Percentiles rank a stretch among this genome's conserved stretches.
phyloP scores from a whole-genome alignment of 1,140 invertebrate species.

The Anastatus disparis region DNA sequence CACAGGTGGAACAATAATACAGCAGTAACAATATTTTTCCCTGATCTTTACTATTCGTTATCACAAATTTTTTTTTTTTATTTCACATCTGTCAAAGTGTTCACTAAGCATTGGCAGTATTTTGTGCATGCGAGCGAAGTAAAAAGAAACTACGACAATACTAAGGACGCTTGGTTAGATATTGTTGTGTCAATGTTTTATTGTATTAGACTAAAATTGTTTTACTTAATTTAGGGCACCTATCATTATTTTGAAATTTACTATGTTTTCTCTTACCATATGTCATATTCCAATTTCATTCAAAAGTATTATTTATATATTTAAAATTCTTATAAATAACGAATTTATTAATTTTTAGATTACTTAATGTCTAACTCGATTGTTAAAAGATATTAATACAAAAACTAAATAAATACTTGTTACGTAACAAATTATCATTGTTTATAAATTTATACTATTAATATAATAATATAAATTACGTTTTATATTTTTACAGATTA shows the following conservation, averaged over 20 bases:
- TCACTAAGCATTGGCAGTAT: constrained; percentile 32
- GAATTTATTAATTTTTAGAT: too few relatives aligned
- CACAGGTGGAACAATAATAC: constrained; percentile 10
- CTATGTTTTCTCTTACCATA: not conserved
- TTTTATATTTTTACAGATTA: constrained; percentile 6
- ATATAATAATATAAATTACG: constrained; percentile 21
- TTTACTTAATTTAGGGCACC: constrained; percentile 22
- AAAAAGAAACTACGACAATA: constrained; percentile 24
- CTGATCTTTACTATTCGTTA: constrained; percentile 26
- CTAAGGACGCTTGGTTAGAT: constrained; percentile 8
- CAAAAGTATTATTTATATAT: not conserved
- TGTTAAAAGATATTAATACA: too few relatives aligned
- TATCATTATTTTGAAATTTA: constrained; percentile 6
- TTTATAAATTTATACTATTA: constrained; percentile 16
- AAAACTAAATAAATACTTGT: too few relatives aligned
- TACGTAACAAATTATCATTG: too few relatives aligned
- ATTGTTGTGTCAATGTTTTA: constrained; percentile 17
- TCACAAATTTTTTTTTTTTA: constrained; percentile 29
- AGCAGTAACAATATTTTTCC: constrained; percentile 30
- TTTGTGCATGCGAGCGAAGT: constrained; percentile 33
- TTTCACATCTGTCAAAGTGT: constrained; percentile 21
- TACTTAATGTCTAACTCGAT: too few relatives aligned
- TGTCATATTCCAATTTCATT: not conserved
- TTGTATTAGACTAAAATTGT: constrained; percentile 14
- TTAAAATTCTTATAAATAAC: not conserved